These are phyloP conservation scores for Diuraphis noxia DNA, from an alignment of 1,140 invertebrate genomes.

Conservation along the genomic window DNA sequence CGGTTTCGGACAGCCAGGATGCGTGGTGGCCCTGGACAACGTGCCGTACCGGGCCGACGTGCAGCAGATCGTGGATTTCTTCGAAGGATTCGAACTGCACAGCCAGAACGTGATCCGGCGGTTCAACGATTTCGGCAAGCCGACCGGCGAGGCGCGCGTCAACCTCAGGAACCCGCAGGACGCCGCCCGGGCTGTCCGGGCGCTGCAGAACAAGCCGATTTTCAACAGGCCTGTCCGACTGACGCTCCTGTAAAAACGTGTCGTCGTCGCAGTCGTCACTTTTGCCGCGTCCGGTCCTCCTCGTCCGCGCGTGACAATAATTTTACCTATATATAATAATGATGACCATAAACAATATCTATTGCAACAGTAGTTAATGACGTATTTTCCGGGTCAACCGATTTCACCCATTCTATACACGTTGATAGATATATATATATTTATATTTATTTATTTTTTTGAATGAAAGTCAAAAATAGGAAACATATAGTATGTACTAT, in stretches of 20 bases:
- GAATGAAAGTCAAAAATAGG: no score
- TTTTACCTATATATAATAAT: no score
- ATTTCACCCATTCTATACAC: no score
- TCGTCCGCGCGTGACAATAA: no score
- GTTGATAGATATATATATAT: no score
- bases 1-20: constrained; percentile 76
- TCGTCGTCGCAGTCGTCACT: no score
- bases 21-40: constrained; percentile 81
- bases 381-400: no score
- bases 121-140: constrained; percentile 80
- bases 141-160: constrained; percentile 87
- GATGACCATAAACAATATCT: no score
- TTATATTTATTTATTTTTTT: no score
- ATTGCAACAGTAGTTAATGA: no score
- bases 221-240: constrained; percentile 57
- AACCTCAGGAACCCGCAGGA: constrained; percentile 76
- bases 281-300: no score
- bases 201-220: constrained; percentile 61
- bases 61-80: constrained; percentile 86
- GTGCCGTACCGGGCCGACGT: constrained; percentile 82
- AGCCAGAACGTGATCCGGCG: constrained; percentile 78
- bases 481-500: no score
- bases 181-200: constrained; percentile 72
- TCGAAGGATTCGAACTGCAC: constrained; percentile 74
- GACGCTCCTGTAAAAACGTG: not conserved